Evolutionary conservation across 2,797 vertebrate genomes (phyloP).

Genomic region (Zenarchopterus dispar): DNA sequence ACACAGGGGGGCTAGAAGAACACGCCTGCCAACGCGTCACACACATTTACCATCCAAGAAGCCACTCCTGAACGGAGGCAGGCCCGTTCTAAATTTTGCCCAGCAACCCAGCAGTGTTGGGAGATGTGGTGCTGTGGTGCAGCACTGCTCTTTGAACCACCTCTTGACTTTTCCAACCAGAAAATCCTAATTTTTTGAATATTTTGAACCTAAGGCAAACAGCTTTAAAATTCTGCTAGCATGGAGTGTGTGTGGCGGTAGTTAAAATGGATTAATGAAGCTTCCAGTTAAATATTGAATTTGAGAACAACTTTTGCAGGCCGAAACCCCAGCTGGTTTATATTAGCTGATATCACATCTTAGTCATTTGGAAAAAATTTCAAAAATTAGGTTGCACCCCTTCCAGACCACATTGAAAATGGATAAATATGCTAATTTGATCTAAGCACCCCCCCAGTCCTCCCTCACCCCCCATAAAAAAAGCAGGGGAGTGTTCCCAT

Average conservation of each 20-base stretch:
- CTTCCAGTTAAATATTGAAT: background rate
- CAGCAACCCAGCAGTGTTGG: constrained; percentile 74
- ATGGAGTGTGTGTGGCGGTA: background rate
- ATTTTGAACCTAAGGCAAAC: background rate
- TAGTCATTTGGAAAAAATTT: constrained; percentile 18
- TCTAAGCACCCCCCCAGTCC: background rate
- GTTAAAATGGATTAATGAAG: background rate
- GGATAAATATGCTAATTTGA: constrained; percentile 58
- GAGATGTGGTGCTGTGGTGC: constrained; percentile 42
- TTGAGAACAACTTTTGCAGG: background rate
- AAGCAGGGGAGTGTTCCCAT: constrained; percentile 29
- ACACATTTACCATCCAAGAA: constrained; percentile 66
- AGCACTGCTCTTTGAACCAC: constrained; percentile 25
- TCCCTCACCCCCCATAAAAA: background rate
- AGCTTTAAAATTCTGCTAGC: too few relatives aligned
- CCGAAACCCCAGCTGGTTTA: constrained; percentile 2
- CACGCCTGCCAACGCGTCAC: constrained; percentile 65
- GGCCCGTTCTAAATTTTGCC: constrained; percentile 64
- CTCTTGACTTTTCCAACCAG: background rate
- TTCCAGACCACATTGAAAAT: constrained; percentile 31
- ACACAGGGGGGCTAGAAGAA: constrained; percentile 69
- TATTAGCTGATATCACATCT: constrained; percentile 13
- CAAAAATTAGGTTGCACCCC: constrained; percentile 44
- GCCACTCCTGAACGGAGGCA: constrained; percentile 63
- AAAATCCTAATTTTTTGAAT: background rate